Evolutionary conservation across 2,888 invertebrate genomes (phyloP), one percentile per base, ranked within the genome.

Genomic region (Caenorhabditis parvicauda): DNA sequence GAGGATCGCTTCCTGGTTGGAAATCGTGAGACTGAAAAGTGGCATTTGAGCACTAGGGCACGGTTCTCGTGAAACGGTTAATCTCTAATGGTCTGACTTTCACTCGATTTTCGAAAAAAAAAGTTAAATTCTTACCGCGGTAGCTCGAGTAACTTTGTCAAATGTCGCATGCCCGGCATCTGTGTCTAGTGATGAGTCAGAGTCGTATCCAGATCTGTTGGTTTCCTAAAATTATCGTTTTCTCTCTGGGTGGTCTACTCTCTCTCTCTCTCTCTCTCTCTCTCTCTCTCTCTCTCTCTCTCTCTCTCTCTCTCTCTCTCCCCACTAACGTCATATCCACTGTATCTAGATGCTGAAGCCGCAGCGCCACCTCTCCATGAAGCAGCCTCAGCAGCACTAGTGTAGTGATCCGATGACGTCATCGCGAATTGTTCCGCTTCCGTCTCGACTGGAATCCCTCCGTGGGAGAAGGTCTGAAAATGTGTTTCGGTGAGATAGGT

Each of bases 361-460:
- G 38, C 17, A 19, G 47, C 21, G 42, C 28, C 47, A 7, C 27
- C 39, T n/a, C 41, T 45, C 19, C 50, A 45, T 1, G 54, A 19
- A 2, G 54, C 46, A 44, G 44, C 39, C 62, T 55, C 55, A 0
- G 62, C 60, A n/a, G 61, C 63, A 0, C 60, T 58, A 17, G 64
- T 60, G 59, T 56, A 69, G 46, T 72, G 72, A 44, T 72, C 72
- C 14, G 64, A 61, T 9, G 65, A 59, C 14, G 70, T 70, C 59
- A 72, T 67, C 29, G 65, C 72, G 50, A 64, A 72, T 45, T 71
- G 72, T 25, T 72, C 72, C 7, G 64, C 65, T 44, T 72, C 67
- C 6, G 71, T 71, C 43, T 71, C 71, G n/a, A 38, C 46, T 3
- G 19, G 28, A 25, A 21, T 21, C 1, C 22, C 37, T 28, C 27